phyloP scores from a whole-genome alignment of 2,888 invertebrate genomes.

The Autographa pulchrina region DNA sequence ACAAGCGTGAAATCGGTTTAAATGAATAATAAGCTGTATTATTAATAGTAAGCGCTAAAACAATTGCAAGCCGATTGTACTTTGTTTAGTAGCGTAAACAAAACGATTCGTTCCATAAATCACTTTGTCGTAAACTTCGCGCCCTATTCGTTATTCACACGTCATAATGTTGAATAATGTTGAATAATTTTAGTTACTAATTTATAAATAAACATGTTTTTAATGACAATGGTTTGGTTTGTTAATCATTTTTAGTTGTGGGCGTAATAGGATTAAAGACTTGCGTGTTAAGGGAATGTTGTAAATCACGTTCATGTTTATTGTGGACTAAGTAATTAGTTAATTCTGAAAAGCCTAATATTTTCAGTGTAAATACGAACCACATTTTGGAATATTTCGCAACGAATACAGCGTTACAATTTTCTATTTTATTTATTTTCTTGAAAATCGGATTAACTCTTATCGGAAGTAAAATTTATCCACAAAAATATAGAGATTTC shows the following conservation, averaged over 20 bases:
- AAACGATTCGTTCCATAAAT: conserved; percentile 29
- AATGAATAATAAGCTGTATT: background rate
- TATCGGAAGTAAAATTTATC: no score
- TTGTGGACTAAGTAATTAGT: background rate
- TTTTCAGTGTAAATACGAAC: no score
- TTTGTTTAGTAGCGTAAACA: conserved; percentile 14
- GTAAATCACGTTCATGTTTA: conserved; percentile 1
- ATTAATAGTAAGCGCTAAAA: background rate
- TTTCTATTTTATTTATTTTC: no score
- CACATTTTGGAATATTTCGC: no score
- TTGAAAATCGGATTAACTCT: no score
- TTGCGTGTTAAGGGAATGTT: background rate
- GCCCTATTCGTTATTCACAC: conserved; percentile 29
- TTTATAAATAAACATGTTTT: background rate
- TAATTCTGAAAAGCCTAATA: background rate
- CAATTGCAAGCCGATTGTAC: background rate
- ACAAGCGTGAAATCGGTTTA: background rate
- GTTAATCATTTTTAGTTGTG: background rate
- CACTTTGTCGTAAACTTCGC: conserved; percentile 24
- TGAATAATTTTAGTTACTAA: conserved; percentile 2
- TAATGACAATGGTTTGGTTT: background rate
- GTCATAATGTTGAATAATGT: conserved; percentile 18
- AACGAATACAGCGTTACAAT: no score
- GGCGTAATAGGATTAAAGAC: conserved; percentile 2
- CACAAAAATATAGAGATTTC: no score